Evolutionary conservation across 2,888 invertebrate species (phyloP).

Genomic region (Bruchidius siliquastri): DNA sequence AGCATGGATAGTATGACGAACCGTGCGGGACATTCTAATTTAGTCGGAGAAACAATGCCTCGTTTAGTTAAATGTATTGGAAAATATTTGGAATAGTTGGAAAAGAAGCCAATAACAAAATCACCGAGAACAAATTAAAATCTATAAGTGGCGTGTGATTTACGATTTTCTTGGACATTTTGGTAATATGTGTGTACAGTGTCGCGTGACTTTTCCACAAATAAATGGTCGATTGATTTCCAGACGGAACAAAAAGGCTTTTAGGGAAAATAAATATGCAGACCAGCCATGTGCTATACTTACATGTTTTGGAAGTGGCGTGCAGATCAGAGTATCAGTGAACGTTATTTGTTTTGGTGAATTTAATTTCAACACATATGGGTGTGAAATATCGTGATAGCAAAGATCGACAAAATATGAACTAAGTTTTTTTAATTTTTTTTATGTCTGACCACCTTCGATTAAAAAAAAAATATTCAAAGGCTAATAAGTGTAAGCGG

Average conservation of each 20-base stretch:
- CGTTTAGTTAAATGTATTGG: neutral
- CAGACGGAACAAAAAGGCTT: conserved; percentile 21
- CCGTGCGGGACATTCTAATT: neutral
- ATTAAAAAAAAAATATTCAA: too few species aligned
- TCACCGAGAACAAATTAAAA: neutral
- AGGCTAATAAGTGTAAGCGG: too few species aligned
- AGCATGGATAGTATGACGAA: neutral
- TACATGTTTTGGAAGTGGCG: conserved; percentile 4
- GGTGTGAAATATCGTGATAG: too few species aligned
- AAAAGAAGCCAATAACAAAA: neutral
- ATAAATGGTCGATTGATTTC: conserved; percentile 28
- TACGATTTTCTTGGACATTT: conserved; percentile 18
- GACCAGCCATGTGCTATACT: conserved; percentile 8
- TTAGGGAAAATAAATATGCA: conserved; percentile 15
- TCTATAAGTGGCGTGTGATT: conserved; percentile 7
- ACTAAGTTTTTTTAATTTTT: too few species aligned
- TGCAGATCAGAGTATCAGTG: conserved; percentile 3
- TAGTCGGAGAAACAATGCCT: neutral
- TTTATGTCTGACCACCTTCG: too few species aligned
- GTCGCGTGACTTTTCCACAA: conserved; percentile 25
- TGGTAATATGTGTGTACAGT: conserved; percentile 20
- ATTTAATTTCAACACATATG: too few species aligned
- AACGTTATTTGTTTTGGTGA: neutral
- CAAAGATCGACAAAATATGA: too few species aligned
- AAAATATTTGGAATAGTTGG: neutral